phyloP scores from a whole-genome alignment of 2,888 invertebrate genomes.

The Microplitis manilae region DNA sequence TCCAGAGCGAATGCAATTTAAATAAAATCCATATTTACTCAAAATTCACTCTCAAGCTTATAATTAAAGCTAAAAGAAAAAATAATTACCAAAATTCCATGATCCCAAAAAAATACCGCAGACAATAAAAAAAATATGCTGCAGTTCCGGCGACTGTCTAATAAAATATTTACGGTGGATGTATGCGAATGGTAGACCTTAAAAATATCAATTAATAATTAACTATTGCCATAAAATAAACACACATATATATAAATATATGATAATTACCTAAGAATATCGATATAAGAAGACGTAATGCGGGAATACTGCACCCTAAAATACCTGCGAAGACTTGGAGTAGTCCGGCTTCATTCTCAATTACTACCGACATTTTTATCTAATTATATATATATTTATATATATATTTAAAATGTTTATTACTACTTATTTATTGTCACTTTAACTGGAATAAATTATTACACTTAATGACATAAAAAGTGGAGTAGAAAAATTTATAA shows the following conservation, averaged over 20 bases:
- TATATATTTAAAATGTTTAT: background rate
- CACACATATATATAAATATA: background rate
- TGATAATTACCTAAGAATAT: conserved; percentile 76
- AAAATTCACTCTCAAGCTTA: background rate
- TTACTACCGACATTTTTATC: background rate
- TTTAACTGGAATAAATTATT: too few species aligned
- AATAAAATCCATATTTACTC: too few species aligned
- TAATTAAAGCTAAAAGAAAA: background rate
- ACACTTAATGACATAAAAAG: too few species aligned
- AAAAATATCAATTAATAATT: conserved; percentile 27
- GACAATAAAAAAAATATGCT: conserved; percentile 83
- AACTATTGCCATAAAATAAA: background rate
- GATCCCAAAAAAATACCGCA: conserved; percentile 83
- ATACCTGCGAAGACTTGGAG: conserved; percentile 69
- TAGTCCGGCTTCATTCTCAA: conserved; percentile 32
- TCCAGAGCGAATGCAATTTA: too few species aligned
- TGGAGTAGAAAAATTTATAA: too few species aligned
- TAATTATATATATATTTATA: background rate
- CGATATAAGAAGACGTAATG: conserved; percentile 78
- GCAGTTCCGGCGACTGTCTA: conserved; percentile 74
- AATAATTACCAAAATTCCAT: conserved; percentile 85
- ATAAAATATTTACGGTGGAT: conserved; percentile 77
- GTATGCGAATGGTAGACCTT: conserved; percentile 83
- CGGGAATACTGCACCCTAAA: conserved; percentile 78
- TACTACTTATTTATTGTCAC: background rate